Evolutionary conservation across 2,888 invertebrate genomes (phyloP).

Genomic region (Mamestra brassicae): DNA sequence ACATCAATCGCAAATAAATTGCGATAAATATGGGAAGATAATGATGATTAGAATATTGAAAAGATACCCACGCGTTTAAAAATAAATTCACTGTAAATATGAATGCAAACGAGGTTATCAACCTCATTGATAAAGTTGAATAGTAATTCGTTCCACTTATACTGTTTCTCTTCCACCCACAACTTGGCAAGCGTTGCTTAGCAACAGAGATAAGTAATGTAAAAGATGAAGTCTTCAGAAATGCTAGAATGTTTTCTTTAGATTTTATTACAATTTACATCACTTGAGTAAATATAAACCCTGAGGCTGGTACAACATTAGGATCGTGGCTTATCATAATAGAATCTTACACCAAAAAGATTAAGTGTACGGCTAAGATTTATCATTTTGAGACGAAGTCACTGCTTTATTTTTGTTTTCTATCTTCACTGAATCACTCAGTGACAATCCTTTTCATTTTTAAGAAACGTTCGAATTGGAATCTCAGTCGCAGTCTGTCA

Average conservation of each 20-base stretch:
- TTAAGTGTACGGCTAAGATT: not conserved
- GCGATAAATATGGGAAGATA: no score
- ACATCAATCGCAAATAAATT: no score
- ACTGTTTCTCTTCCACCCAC: not conserved
- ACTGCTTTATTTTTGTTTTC: no score
- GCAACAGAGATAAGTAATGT: not conserved
- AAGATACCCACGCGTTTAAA: no score
- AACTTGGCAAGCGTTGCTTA: not conserved
- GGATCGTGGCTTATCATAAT: constrained; percentile 31
- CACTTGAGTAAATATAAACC: not conserved
- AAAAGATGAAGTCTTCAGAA: not conserved
- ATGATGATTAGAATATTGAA: no score
- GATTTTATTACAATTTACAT: not conserved
- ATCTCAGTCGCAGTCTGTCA: no score
- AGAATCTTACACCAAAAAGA: constrained; percentile 13
- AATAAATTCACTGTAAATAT: not conserved
- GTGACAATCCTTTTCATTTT: no score
- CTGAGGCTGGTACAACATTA: no score
- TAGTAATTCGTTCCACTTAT: not conserved
- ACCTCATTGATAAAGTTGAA: not conserved
- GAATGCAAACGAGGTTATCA: not conserved
- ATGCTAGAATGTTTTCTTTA: not conserved
- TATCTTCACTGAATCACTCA: no score
- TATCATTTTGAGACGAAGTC: not conserved
- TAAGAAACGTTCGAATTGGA: no score